Evolutionary conservation across 2,888 invertebrate species (phyloP).

Genomic region (Zaprionus obscuricornis): DNA sequence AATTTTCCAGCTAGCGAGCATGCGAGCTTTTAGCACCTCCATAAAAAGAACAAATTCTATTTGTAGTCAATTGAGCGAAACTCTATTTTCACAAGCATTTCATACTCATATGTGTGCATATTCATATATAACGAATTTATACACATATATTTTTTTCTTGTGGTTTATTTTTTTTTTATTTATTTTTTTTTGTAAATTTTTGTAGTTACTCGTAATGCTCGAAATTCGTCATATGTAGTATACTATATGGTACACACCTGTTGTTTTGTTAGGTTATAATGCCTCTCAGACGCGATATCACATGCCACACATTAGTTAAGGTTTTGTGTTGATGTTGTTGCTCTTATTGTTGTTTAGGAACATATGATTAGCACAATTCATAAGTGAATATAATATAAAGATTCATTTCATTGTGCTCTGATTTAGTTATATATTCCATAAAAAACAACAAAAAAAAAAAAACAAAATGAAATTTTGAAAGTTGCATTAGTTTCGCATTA

Average conservation of each 20-base stretch:
- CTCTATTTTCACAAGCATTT: not conserved
- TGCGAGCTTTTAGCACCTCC: slow-evolving; percentile 33
- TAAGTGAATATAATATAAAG: not conserved
- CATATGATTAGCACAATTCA: slow-evolving; percentile 40
- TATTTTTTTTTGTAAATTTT: too few species aligned
- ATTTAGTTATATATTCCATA: not conserved
- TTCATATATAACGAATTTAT: too few species aligned
- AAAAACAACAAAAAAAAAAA: too few species aligned
- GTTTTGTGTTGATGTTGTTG: slow-evolving; percentile 4
- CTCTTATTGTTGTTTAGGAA: slow-evolving; percentile 2
- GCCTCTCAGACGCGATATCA: slow-evolving; percentile 37
- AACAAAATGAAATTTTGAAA: too few species aligned
- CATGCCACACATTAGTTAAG: slow-evolving; percentile 42
- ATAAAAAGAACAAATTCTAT: slow-evolving; percentile 5
- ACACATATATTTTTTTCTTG: too few species aligned
- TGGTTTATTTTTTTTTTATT: too few species aligned
- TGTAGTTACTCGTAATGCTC: not conserved
- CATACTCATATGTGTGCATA: too few species aligned
- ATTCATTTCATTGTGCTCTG: slow-evolving; percentile 1
- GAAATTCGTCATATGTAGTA: slow-evolving; percentile 10
- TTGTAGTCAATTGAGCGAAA: slow-evolving; percentile 27
- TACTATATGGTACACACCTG: slow-evolving; percentile 55
- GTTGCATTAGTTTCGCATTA: slow-evolving; percentile 40
- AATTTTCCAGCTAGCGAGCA: slow-evolving; percentile 18
- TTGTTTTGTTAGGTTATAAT: slow-evolving; percentile 21